Percentiles rank a stretch among this genome's conserved stretches.
These are phyloP conservation scores for Tetanocera ferruginea DNA, from an alignment of 2,888 invertebrate species.

Conservation along the genomic window DNA sequence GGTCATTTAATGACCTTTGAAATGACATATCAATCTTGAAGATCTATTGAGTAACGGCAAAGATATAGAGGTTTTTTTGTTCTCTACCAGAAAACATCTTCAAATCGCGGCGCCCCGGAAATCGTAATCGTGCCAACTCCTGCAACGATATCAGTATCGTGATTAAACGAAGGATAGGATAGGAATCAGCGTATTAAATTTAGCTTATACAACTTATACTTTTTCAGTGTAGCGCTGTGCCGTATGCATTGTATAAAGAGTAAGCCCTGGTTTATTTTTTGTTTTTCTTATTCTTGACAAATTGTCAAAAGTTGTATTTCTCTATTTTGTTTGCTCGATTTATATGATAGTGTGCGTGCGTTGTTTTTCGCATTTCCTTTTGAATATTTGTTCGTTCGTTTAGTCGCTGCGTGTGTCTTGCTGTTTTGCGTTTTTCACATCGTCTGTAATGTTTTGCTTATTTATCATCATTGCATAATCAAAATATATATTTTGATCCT, in stretches of 20 bases:
- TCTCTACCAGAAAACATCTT: too few species aligned
- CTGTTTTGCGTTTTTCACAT: slow-evolving; percentile 33
- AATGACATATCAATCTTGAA: too few species aligned
- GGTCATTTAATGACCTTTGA: too few species aligned
- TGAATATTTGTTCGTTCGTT: slow-evolving; percentile 24
- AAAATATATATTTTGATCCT: slow-evolving; percentile 31
- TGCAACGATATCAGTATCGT: too few species aligned
- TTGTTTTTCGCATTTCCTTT: slow-evolving; percentile 27
- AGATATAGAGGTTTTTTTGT: too few species aligned
- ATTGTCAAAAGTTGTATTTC: background rate
- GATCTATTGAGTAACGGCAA: too few species aligned
- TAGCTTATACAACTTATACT: background rate
- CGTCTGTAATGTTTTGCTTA: slow-evolving; percentile 44
- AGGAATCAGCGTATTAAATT: too few species aligned
- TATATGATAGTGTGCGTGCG: background rate
- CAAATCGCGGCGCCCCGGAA: too few species aligned
- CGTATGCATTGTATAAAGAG: background rate
- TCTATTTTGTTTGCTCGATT: background rate
- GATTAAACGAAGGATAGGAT: too few species aligned
- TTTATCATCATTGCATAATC: slow-evolving; percentile 45
- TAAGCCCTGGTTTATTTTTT: background rate
- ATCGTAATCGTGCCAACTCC: too few species aligned
- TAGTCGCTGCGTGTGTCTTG: slow-evolving; percentile 16
- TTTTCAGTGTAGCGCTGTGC: background rate
- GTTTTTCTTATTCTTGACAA: too few species aligned